A percentile compares a stretch with the other conserved stretches of the same genome.
Conservation (phyloP, 2,888 invertebrate species). For the Celastrina argiolus region DNA sequence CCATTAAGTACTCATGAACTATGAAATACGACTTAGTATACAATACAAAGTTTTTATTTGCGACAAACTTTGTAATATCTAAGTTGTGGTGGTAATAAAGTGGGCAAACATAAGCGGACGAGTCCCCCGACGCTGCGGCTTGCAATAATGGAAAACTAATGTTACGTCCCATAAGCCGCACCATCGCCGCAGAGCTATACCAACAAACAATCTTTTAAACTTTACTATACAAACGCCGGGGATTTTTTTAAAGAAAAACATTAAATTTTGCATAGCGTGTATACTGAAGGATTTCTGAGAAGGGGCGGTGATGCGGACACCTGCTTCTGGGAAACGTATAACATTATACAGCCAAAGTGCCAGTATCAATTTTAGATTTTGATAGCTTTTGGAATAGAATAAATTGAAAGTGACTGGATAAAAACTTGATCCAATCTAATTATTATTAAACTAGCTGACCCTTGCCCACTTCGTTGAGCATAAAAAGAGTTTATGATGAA, state of each 20-base stretch:
- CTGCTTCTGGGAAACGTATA: not conserved
- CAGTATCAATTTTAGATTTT: not conserved
- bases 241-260: not conserved
- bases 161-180: conserved; percentile 1
- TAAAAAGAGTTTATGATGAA: too few relatives aligned
- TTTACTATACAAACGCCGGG: not conserved
- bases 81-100: conserved; percentile 10
- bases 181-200: not conserved
- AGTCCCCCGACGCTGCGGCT: not conserved
- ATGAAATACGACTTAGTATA: not conserved
- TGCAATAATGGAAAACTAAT: conserved; percentile 20
- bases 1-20: not conserved
- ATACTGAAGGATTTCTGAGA: not conserved
- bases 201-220: not conserved
- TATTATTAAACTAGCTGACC: too few relatives aligned
- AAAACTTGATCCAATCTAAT: too few relatives aligned
- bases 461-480: too few relatives aligned
- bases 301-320: not conserved
- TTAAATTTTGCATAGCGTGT: not conserved
- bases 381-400: not conserved
- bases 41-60: not conserved
- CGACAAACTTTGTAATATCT: conserved; percentile 7
- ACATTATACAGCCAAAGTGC: not conserved
- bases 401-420: not conserved
- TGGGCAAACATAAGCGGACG: not conserved